Evolutionary conservation across 2,888 invertebrate genomes (phyloP).

Genomic region (Tanaodytes sp.): DNA sequence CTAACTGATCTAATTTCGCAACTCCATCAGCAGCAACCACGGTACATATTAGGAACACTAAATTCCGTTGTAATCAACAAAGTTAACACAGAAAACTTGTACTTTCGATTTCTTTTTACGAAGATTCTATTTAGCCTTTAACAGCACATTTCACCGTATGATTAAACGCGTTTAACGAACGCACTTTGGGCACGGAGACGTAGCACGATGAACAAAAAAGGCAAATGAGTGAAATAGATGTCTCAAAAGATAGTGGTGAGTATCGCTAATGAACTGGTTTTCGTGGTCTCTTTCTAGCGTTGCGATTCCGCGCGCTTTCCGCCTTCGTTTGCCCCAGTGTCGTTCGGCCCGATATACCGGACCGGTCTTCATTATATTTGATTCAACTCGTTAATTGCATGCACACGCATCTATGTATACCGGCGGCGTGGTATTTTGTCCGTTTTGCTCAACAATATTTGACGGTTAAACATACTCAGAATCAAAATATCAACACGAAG

Average conservation of each 20-base stretch:
- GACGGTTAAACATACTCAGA: slow-evolving; percentile 58
- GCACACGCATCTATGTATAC: slow-evolving; percentile 64
- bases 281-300: slow-evolving; percentile 60
- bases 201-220: slow-evolving; percentile 55
- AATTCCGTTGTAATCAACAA: too few relatives aligned
- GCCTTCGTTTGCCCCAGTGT: slow-evolving; percentile 48
- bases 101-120: too few relatives aligned
- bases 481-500: slow-evolving; percentile 56
- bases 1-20: too few relatives aligned
- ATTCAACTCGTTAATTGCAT: slow-evolving; percentile 68
- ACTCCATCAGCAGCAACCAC: too few relatives aligned
- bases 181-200: slow-evolving; percentile 20
- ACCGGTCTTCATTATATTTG: slow-evolving; percentile 69
- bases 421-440: slow-evolving; percentile 53
- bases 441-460: too few relatives aligned
- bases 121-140: too few relatives aligned
- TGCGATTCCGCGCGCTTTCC: slow-evolving; percentile 1
- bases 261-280: slow-evolving; percentile 72
- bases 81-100: too few relatives aligned
- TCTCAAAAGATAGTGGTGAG: slow-evolving; percentile 65
- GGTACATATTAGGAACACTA: too few relatives aligned
- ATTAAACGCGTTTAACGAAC: slow-evolving; percentile 49
- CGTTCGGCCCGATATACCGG: slow-evolving; percentile 53
- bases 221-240: slow-evolving; percentile 70
- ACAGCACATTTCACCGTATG: slow-evolving; percentile 35